A percentile compares a stretch with the other conserved stretches of the same genome.
Conservation (phyloP, 2,888 invertebrate species). For the Philhelius pedissequus region DNA sequence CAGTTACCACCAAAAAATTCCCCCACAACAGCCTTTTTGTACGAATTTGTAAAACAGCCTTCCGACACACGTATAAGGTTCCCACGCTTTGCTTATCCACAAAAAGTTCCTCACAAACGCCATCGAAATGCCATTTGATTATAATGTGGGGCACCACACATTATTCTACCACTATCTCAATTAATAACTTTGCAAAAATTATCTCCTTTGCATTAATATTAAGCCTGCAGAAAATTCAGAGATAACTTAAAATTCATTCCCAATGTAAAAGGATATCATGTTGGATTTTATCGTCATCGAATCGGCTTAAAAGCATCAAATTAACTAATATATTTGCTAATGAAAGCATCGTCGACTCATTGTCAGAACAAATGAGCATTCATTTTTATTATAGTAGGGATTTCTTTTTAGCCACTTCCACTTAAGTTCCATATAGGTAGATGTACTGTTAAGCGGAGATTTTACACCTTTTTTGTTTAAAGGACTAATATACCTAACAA, state of each 20-base stretch:
- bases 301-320: conserved; percentile 69
- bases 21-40: not conserved
- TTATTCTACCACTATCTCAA: conserved; percentile 33
- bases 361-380: conserved; percentile 69
- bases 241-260: not conserved
- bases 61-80: not conserved
- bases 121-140: conserved; percentile 4
- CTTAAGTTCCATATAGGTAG: not conserved
- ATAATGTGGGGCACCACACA: conserved; percentile 36
- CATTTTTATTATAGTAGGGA: conserved; percentile 57
- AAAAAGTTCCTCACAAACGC: not conserved
- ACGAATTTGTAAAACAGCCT: not conserved
- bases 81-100: not conserved
- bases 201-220: conserved; percentile 59
- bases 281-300: conserved; percentile 62
- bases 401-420: conserved; percentile 53
- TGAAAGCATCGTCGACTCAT: conserved; percentile 68
- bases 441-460: not conserved
- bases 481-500: not conserved
- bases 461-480: not conserved
- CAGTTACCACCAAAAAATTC: not conserved
- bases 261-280: conserved; percentile 31
- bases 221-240: not conserved
- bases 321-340: conserved; percentile 68
- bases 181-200: conserved; percentile 58